These are phyloP conservation scores for Heliangelus exortis DNA, from an alignment of 2,797 vertebrate genomes.

Conservation along the genomic window DNA sequence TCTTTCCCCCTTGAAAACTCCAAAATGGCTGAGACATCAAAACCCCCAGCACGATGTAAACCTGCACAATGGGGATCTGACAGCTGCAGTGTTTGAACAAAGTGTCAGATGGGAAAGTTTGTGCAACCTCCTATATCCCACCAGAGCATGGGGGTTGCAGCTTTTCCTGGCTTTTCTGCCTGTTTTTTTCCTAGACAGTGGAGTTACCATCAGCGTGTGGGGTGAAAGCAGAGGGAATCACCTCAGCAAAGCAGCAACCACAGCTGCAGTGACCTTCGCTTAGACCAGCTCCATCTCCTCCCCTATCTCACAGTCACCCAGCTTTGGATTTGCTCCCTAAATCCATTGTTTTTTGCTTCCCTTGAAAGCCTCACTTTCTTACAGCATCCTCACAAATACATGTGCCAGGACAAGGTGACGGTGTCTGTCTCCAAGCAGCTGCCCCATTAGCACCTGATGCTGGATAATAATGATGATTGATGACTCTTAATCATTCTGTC, in stretches of 20 bases:
- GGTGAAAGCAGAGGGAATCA: not conserved
- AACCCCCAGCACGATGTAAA: not conserved
- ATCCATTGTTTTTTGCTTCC: not conserved
- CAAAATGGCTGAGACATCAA: not conserved
- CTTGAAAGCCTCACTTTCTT: not conserved
- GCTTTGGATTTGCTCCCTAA: not conserved
- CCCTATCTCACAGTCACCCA: not conserved
- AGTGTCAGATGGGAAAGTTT: not conserved
- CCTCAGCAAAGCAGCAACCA: not conserved
- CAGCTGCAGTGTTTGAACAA: conserved; percentile 51
- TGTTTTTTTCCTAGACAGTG: not conserved
- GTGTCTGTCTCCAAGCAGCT: not conserved
- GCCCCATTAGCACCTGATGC: conserved; percentile 7
- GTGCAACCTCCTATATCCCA: not conserved
- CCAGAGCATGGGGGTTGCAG: not conserved
- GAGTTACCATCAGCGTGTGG: fast-evolving
- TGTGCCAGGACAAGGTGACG: not conserved
- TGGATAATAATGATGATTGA: conserved; percentile 62
- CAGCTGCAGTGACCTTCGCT: fast-evolving
- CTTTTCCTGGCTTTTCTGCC: not conserved
- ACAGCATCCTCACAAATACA: not conserved
- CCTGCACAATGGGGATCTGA: not conserved
- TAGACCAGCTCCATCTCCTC: not conserved
- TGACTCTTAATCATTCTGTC: conserved; percentile 50
- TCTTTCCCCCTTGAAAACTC: not conserved